phyloP scores from a whole-genome alignment of 2,888 invertebrate species.

The Coenonympha glycerion region DNA sequence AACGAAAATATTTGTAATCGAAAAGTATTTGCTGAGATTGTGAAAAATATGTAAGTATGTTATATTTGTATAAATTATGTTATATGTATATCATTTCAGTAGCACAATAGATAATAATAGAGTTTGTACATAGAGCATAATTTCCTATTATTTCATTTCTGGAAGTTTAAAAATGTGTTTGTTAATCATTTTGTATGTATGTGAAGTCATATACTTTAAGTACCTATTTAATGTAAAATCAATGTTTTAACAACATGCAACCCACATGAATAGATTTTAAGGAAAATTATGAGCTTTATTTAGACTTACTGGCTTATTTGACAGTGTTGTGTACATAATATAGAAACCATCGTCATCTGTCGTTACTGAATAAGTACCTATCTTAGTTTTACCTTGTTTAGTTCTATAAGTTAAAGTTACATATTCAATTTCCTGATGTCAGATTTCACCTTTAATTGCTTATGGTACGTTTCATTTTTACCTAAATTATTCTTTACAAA shows the following conservation, averaged over 20 bases:
- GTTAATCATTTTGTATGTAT: not conserved
- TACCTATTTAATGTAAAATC: not conserved
- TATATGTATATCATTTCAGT: not conserved
- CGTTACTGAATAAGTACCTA: conserved; percentile 38
- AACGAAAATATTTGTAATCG: not conserved
- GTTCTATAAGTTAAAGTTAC: no score
- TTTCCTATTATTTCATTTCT: conserved; percentile 17
- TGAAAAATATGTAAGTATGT: no score
- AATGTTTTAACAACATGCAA: conserved; percentile 32
- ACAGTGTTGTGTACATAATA: conserved; percentile 63
- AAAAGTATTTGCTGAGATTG: no score
- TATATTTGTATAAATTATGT: not conserved
- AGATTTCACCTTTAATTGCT: conserved; percentile 12
- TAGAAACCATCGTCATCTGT: conserved; percentile 38
- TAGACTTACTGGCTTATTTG: conserved; percentile 72
- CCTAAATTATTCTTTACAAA: conserved; percentile 1
- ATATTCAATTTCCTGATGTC: conserved; percentile 15
- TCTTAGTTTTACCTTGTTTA: no score
- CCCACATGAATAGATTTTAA: conserved; percentile 65
- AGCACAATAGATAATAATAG: not conserved
- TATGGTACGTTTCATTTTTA: not conserved
- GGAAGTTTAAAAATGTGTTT: conserved; percentile 11
- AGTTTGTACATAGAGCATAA: no score
- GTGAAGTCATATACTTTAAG: conserved; percentile 2
- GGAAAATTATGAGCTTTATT: conserved; percentile 74